Evolutionary conservation across 1,140 invertebrate genomes (phyloP).

Genomic region (Drosophila ficusphila): DNA sequence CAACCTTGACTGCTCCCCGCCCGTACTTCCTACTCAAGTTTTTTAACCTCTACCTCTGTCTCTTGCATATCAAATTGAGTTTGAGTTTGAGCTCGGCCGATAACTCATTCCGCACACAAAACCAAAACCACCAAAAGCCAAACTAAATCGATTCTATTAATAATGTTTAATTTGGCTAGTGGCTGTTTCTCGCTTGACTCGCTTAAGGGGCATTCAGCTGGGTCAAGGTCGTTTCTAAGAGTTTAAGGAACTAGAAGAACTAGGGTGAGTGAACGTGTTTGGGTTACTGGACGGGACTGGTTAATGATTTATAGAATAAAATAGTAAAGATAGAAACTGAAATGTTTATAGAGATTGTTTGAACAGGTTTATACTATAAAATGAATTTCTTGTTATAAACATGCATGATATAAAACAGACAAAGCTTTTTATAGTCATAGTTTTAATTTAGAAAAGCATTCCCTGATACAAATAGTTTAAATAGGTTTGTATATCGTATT

Average conservation of each 20-base stretch:
- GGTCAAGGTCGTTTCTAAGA: slow-evolving; percentile 24
- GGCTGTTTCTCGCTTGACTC: slow-evolving; percentile 9
- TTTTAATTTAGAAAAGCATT: too few species aligned
- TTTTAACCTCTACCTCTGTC: slow-evolving; percentile 43
- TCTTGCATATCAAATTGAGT: slow-evolving; percentile 29
- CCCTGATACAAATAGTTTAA: too few species aligned
- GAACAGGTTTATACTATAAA: background rate
- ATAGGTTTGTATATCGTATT: too few species aligned
- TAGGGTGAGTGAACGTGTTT: background rate
- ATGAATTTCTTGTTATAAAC: too few species aligned
- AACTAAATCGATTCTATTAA: slow-evolving; percentile 16
- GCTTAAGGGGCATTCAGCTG: slow-evolving; percentile 16
- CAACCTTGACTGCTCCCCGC: slow-evolving; percentile 30
- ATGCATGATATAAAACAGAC: too few species aligned
- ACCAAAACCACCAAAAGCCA: slow-evolving; percentile 6
- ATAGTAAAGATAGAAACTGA: too few species aligned
- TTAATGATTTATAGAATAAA: background rate
- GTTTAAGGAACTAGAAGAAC: slow-evolving; percentile 1
- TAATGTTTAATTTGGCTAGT: slow-evolving; percentile 13
- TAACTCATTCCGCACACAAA: slow-evolving; percentile 10
- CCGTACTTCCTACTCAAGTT: slow-evolving; percentile 42
- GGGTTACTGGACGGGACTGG: background rate
- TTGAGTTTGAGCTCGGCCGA: slow-evolving; percentile 6
- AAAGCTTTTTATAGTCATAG: too few species aligned
- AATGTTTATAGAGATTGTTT: too few species aligned